Evolutionary conservation across 2,113 vertebrate species (phyloP).

Genomic region (Protobothrops flavoviridis): DNA sequence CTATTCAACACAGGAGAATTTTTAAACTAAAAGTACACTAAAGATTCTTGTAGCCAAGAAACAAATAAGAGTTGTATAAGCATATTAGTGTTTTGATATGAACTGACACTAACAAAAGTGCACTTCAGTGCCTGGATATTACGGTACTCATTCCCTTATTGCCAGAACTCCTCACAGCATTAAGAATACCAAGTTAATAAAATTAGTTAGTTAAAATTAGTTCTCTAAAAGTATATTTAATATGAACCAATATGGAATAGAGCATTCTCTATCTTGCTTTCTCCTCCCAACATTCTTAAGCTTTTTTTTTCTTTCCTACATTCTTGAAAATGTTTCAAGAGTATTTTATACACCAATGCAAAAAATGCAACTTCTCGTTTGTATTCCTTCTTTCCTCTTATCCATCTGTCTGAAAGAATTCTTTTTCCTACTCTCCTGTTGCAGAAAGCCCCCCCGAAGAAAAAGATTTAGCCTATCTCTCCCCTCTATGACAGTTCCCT

Average conservation of each 20-base stretch:
- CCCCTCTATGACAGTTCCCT: neutral
- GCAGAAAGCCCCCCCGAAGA: neutral
- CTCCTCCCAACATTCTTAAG: neutral
- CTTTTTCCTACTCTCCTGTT: neutral
- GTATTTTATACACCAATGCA: neutral
- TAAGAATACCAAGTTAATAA: slow-evolving; percentile 10
- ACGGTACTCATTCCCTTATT: neutral
- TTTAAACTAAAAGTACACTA: neutral
- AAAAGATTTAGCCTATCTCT: neutral
- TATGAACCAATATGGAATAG: neutral
- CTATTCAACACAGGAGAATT: neutral
- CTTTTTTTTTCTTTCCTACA: neutral
- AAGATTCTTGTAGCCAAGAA: neutral
- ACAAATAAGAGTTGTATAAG: slow-evolving; percentile 4
- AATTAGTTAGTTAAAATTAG: neutral
- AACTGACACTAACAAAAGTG: neutral
- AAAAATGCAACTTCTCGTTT: neutral
- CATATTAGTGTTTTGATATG: slow-evolving; percentile 17
- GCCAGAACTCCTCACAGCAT: neutral
- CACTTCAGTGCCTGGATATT: slow-evolving; percentile 9
- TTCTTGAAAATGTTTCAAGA: neutral
- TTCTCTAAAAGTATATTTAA: neutral
- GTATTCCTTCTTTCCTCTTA: neutral
- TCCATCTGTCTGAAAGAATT: neutral
- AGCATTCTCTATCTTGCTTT: neutral